Evolutionary conservation across 2,797 vertebrate genomes (phyloP), one percentile per base, ranked within the genome.

Genomic region (Spinus pinus): DNA sequence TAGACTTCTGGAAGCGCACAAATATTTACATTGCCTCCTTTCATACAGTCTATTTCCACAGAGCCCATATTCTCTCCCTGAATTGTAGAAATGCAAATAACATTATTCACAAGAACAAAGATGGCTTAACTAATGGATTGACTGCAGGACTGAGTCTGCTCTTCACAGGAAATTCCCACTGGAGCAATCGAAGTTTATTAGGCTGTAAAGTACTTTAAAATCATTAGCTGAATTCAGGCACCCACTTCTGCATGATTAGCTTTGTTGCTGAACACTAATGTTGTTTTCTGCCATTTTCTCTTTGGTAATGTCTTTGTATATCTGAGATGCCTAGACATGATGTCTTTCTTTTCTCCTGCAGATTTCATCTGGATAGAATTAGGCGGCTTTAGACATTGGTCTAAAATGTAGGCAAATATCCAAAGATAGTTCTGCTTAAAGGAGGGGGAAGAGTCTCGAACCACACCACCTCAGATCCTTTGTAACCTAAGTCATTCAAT

Each of bases 171-270:
- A 93, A 90, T 84, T 49, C 70, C 58, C 77, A 73, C 24, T n/a
- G 41, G 82, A 88, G 41, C 69, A 54, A 90, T 62, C 2, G 0
- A 94, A 75, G 33, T 92, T 95, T 93, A 91, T 86, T 83, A 90
- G 78, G 15, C 51, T 90, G 31, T 79, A 84, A 95, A 91, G 71
- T 42, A 73, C 64, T 95, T 91, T 46, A 73, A 94, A 95, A 88
- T 94, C 53, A 66, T 95, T 80, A 88, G 30, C 61, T 88, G 42
- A 84, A 93, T 79, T 94, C 67, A 89, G 56, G 46, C 49, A 93
- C 61, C 49, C 71, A 84, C 46, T 91, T 92, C 60, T 77, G 64
- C 62, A 56, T 53, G 33, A 84, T 80, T 53, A 95, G 79, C 39
- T 86, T 90, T 95, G 60, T 11, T 95, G 37, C 21, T 88, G 49